Base-by-base conservation (phyloP, 2,888 invertebrate genomes). In the Caenorhabditis macrosperma region DNA sequence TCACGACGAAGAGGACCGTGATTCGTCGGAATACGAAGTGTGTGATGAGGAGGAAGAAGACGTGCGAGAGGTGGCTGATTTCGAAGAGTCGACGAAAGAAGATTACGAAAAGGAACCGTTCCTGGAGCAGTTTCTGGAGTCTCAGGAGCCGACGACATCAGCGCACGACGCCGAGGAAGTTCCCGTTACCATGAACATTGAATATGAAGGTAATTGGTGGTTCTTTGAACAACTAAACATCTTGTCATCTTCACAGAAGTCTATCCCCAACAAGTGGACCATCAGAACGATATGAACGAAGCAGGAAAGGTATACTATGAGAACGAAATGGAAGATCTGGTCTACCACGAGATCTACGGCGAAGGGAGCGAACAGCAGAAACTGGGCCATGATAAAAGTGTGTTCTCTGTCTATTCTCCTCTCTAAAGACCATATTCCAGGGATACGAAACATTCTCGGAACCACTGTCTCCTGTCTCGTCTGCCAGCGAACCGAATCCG, bases 1-100 rank as follows among this genome's bases (percentile, higher is more conserved):
- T 33, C 78, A 78, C 61, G 78, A 78, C 48, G 78, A 78, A 57
- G 72, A 78, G 0, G 78, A 61, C 35, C 71, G 78, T 3, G 78
- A 78, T 17, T 72, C 71, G 1, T 78, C 78, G 24, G 78, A 78
- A 50, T 78, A 78, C 33, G 78, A 78, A 52, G 71, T 78, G 24
- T 66, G 64, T n/a, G 78, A 78, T 10, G 78, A 72, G 12, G 71
- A 66, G 10, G 78, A 78, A 12, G 77, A 57, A 30, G n/a, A 46
- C 0, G 15, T 9, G 24, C 12, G 52, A 26, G 67, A 57, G 35
- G 28, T 22, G 5, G 17, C 24, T 15, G 28, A 28, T 2, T 7
- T 7, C 3, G 20, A 64, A 9, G 22, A 69, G 0, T n/a, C 17
- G 33, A 44, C 52, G 12, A 35, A 28, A 5, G n/a, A n/a, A n/a